phyloP scores from a whole-genome alignment of 1,140 invertebrate species.

The Papilio polytes region DNA sequence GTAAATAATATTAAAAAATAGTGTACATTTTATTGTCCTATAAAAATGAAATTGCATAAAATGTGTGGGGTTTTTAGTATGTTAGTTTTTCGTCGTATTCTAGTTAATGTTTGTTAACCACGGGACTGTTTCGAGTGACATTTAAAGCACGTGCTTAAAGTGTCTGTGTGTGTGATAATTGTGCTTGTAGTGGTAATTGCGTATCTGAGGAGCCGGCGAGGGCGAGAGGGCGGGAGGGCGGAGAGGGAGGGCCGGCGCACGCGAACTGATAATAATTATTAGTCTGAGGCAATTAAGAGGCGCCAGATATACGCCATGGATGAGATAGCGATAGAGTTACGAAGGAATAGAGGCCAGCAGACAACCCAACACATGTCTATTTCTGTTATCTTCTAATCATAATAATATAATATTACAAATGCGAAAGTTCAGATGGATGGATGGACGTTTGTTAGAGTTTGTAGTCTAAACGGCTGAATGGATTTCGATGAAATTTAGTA shows the following conservation, averaged over 20 bases:
- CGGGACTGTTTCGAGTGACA: constrained; percentile 49
- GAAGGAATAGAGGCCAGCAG: constrained; percentile 50
- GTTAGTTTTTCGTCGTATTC: background rate
- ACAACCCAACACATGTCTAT: constrained; percentile 46
- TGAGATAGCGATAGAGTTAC: constrained; percentile 65
- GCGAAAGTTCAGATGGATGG: no score
- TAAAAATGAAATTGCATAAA: constrained; percentile 16
- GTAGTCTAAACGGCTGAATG: no score
- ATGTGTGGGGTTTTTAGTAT: background rate
- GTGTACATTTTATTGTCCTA: constrained; percentile 27
- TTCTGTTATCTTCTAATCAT: constrained; percentile 11
- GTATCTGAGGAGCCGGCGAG: constrained; percentile 57
- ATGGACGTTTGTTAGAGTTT: no score
- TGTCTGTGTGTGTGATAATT: constrained; percentile 49
- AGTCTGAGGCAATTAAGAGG: constrained; percentile 80
- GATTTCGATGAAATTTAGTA: no score
- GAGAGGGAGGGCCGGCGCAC: constrained; percentile 67
- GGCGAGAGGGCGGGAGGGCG: constrained; percentile 60
- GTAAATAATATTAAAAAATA: constrained; percentile 55
- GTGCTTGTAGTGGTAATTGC: constrained; percentile 58
- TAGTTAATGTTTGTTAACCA: constrained; percentile 41
- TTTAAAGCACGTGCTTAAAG: constrained; percentile 58
- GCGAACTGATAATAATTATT: constrained; percentile 82
- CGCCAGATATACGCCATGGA: constrained; percentile 78
- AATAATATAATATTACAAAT: no score